Base-by-base conservation (phyloP, 2,888 invertebrate genomes). In the Rotaria sp. region DNA sequence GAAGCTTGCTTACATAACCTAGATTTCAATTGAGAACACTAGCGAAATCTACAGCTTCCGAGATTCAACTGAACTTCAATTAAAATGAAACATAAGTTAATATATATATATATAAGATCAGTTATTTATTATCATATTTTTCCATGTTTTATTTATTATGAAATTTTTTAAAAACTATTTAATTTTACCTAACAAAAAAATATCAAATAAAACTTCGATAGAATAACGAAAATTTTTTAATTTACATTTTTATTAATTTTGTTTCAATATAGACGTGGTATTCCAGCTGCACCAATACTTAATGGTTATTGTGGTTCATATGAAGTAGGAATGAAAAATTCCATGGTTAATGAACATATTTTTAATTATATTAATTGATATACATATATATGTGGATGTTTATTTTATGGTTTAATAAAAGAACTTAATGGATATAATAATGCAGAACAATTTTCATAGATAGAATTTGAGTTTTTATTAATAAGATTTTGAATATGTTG, bases 301-400 rank as follows among this genome's bases (percentile, higher is more conserved):
- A 89, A 89, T 84, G 91, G 91, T 24, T 90, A 88, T 88, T 91
- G 91, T 88, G 90, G 90, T 26, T 89, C 90, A 84, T 89, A 90
- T 86, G 90, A 90, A 86, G 88, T 48, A 10, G 87, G 87, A 55
- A 89, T 89, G 89, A 89, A 88, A 74, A 86, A 87, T n/a, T 85
- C 85, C n/a, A 74, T 85, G 57, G 55, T 87, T 24, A 75, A 75
- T 75, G 86, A 86, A 35, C 85, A 85, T 10, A 75, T 35, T 15
- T 86, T 86, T 57, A 86, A 74, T n/a, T 85, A 86, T n/a, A 35
- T 67, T 21, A 0, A 67, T 35, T 67, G 35, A 67, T 67, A 13
- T 30, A 30, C 30, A n/a, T 30, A 55, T 26, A 0, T 55, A 26
- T 24, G 4, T 45, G 5, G 5, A 8, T 45, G 11, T 45, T 45